A percentile compares a stretch with the other conserved stretches of the same genome.
phyloP scores from a whole-genome alignment of 92 coral and sea anemone genomes.

The Bergia puertoricense region DNA sequence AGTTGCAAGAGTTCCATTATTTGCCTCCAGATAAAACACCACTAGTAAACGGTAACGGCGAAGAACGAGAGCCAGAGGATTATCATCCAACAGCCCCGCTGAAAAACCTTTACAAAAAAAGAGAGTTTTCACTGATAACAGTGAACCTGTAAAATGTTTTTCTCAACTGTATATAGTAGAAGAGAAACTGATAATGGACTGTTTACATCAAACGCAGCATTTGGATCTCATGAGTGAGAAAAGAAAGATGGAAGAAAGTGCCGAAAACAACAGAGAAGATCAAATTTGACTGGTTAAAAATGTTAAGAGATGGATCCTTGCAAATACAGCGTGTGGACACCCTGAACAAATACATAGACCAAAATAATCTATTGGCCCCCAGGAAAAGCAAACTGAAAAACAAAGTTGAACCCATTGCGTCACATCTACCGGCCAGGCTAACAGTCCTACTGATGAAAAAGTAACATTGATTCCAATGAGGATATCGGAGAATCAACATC shows the following conservation, averaged over 20 bases:
- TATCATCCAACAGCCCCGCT: constrained; percentile 36
- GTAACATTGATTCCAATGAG: too few relatives aligned
- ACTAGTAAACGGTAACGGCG: background rate
- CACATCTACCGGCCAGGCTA: too few relatives aligned
- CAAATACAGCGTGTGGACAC: too few relatives aligned
- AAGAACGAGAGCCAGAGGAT: constrained; percentile 32
- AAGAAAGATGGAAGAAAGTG: constrained; percentile 23
- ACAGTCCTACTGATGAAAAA: too few relatives aligned
- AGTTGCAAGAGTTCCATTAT: constrained; percentile 34
- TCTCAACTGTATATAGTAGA: background rate
- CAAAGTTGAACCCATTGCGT: too few relatives aligned
- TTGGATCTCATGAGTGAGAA: constrained; percentile 38
- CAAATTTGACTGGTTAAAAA: constrained; percentile 35
- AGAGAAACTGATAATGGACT: constrained; percentile 15
- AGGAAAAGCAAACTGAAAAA: too few relatives aligned
- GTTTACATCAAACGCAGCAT: constrained; percentile 7
- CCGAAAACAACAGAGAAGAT: background rate
- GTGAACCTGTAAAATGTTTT: constrained; percentile 36
- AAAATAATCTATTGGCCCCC: too few relatives aligned
- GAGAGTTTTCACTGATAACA: constrained; percentile 7
- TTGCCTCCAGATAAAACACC: background rate
- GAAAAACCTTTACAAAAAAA: constrained; percentile 23
- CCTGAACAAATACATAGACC: too few relatives aligned
- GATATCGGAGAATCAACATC: too few relatives aligned
- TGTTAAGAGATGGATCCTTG: constrained; percentile 13